Evolutionary conservation across 1,140 invertebrate species (phyloP), one percentile per base, ranked within the genome.

Genomic region (Platyura marginata): DNA sequence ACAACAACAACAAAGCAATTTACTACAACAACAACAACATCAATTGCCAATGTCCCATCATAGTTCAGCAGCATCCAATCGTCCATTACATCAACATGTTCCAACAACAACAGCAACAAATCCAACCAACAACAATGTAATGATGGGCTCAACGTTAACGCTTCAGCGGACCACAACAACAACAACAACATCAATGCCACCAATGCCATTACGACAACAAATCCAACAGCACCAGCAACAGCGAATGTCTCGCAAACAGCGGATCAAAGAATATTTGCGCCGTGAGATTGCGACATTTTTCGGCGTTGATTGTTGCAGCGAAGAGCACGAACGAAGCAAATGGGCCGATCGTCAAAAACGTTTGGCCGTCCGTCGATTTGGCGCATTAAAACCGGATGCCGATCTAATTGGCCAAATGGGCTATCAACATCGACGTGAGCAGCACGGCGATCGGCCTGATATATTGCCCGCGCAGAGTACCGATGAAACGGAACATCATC

Each of bases 211-310:
- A 18, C 32, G 32, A 18, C 29, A 43, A 13, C 35, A 43, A 21
- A 11, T 18, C 3, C 19, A 16, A 5, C 15, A 37, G 13, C 46
- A 46, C 18, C 40, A 46, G 18, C 34, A 50, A 18, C 51, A 52
- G 6, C 19, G 20, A 8, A 48, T 54, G 40, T 60, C 58, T 0
- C 55, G 54, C 16, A 61, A 61, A 41, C 58, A 60, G 19, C 55
- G 57, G 11, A 21, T 38, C 11, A 38, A 38, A 38, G n/a, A 59
- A 18, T 81, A 77, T 53, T 70, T 81, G 47, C 73, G 68, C 47
- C 65, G 69, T 22, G 75, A 79, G 51, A 76, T 78, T 10, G 71
- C 75, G 0, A 71, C 69, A 33, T 82, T 81, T 56, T 81, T 81
- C 50, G 79, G 79, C 5, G 72, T 81, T 9, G 71, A 79, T 48